phyloP scores from a whole-genome alignment of 2,888 invertebrate genomes.

The Agonum fuliginosum region DNA sequence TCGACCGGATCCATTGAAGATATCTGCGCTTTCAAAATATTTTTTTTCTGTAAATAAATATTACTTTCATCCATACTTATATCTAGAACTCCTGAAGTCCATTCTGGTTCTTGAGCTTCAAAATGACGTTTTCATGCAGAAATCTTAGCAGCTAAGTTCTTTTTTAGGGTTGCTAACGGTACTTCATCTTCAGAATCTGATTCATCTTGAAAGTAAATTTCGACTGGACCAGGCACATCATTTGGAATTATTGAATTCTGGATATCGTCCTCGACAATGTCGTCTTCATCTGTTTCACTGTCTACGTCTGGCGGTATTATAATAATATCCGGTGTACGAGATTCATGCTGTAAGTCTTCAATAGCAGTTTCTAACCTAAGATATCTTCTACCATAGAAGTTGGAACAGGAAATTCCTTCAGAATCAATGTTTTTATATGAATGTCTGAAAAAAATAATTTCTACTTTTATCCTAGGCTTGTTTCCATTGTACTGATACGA shows the following conservation, averaged over 20 bases:
- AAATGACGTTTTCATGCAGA: conserved; percentile 12
- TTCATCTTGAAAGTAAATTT: conserved; percentile 55
- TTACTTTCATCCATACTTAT: conserved; percentile 39
- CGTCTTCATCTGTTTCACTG: conserved; percentile 29
- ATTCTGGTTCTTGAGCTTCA: conserved; percentile 30
- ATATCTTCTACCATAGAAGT: conserved; percentile 10
- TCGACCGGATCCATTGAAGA: conserved; percentile 5
- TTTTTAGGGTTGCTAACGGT: conserved; percentile 1
- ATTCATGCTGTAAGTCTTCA: background rate
- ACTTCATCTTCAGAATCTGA: conserved; percentile 9
- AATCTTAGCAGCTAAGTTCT: background rate
- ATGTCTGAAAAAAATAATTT: background rate
- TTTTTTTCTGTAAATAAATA: conserved; percentile 17
- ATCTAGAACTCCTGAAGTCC: background rate
- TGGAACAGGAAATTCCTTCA: background rate
- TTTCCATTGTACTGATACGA: conserved; percentile 19
- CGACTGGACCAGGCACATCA: conserved; percentile 4
- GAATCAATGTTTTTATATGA: background rate
- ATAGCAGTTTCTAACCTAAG: background rate
- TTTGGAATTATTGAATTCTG: background rate
- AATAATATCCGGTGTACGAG: conserved; percentile 10
- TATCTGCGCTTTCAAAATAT: conserved; percentile 2
- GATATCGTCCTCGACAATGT: background rate
- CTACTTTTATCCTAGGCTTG: background rate
- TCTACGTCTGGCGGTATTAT: conserved; percentile 17